phyloP scores from a whole-genome alignment of 2,888 invertebrate species.

The Diloba caeruleocephala region DNA sequence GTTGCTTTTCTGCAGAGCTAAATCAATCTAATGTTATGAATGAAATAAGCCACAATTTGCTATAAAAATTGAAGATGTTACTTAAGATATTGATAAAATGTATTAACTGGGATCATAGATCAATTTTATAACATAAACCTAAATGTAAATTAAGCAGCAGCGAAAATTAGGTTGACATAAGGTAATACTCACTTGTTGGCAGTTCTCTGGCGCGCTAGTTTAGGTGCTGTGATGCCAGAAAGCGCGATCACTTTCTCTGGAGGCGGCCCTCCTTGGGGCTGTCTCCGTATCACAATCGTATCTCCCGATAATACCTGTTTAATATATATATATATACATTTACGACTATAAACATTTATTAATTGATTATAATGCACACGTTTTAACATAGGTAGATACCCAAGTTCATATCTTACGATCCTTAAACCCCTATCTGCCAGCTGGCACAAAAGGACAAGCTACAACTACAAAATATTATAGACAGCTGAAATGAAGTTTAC shows the following conservation, averaged over 20 bases:
- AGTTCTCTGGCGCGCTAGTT: slow-evolving; percentile 90
- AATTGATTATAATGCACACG: slow-evolving; percentile 13
- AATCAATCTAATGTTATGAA: too few species aligned
- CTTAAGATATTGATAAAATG: neutral
- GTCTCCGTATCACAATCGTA: slow-evolving; percentile 96
- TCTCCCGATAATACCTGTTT: slow-evolving; percentile 98
- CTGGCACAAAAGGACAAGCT: slow-evolving; percentile 29
- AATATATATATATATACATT: slow-evolving; percentile 28
- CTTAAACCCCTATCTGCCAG: slow-evolving; percentile 29
- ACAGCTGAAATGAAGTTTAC: slow-evolving; percentile 14
- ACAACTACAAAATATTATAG: slow-evolving; percentile 4
- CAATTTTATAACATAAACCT: slow-evolving; percentile 28
- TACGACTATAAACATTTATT: too few species aligned
- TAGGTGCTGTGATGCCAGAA: slow-evolving; percentile 97
- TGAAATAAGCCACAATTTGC: too few species aligned
- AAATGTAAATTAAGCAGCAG: slow-evolving; percentile 6
- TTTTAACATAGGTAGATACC: slow-evolving; percentile 7
- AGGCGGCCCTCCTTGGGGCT: slow-evolving; percentile 95
- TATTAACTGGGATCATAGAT: neutral
- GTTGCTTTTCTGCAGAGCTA: too few species aligned
- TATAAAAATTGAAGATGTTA: too few species aligned
- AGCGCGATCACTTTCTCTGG: slow-evolving; percentile 97
- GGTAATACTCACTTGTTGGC: slow-evolving; percentile 78
- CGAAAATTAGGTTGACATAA: slow-evolving; percentile 22
- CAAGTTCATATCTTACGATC: slow-evolving; percentile 6